phyloP scores from a whole-genome alignment of 2,888 invertebrate genomes.

The Cataglyphis altisquamis region DNA sequence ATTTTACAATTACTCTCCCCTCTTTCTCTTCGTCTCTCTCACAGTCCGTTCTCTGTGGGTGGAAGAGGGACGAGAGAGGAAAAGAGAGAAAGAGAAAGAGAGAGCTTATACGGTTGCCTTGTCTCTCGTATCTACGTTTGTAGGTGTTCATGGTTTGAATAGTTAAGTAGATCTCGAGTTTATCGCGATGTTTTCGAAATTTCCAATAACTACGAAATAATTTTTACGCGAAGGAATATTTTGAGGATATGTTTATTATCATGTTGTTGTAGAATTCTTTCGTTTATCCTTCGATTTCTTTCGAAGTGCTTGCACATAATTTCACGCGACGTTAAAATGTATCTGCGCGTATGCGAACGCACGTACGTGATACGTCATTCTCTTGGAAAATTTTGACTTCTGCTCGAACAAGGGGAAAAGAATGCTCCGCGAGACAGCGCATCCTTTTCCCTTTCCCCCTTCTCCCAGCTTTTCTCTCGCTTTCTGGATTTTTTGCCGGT shows the following conservation, averaged over 20 bases:
- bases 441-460: conserved; percentile 78
- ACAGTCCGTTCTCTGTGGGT: conserved; percentile 30
- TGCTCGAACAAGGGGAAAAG: conserved; percentile 57
- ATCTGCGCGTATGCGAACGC: conserved; percentile 53
- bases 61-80: conserved; percentile 8
- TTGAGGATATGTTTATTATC: conserved; percentile 11
- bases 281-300: conserved; percentile 12
- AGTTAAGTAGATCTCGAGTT: conserved; percentile 60
- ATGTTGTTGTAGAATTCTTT: conserved; percentile 15
- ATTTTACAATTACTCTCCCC: conserved; percentile 84
- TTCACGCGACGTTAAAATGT: conserved; percentile 58
- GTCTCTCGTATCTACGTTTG: conserved; percentile 62
- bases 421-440: conserved; percentile 77
- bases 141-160: conserved; percentile 66
- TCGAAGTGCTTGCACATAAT: conserved; percentile 54
- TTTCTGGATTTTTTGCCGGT: conserved; percentile 83
- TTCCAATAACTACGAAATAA: conserved; percentile 58
- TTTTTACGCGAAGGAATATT: conserved; percentile 56
- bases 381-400: conserved; percentile 72
- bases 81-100: conserved; percentile 14
- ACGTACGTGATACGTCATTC: conserved; percentile 64
- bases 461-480: conserved; percentile 46
- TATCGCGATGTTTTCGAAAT: conserved; percentile 52
- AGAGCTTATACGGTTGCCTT: conserved; percentile 71
- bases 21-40: conserved; percentile 34